Base-by-base conservation (phyloP, 2,888 invertebrate species). In the Trilocha varians region DNA sequence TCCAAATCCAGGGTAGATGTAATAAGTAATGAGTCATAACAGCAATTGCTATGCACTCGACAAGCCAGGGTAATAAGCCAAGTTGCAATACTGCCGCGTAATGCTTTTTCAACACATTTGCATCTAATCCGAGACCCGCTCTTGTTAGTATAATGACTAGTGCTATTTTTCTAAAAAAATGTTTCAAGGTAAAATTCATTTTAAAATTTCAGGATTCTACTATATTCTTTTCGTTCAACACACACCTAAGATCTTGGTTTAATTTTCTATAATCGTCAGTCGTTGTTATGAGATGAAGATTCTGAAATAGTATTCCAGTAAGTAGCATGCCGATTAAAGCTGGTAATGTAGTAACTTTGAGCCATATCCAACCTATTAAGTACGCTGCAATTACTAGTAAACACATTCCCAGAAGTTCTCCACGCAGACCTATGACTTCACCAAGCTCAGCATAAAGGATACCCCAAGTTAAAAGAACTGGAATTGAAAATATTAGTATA, bases 51-150 rank as follows among this genome's bases (percentile, higher is more conserved):
- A 91, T 77, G 16, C 90, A 88, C 78, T 96, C 96, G 0, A 91
- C 84, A 1, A 89, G 55, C 90, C 95, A 95, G 0, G 96, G 96
- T 14, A 91, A 74, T 39, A 95, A 78, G 5, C 94, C 94, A 13
- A 96, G 77, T 60, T 93, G 90, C 5, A 95, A 76, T 3, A 93
- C 90, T 2, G 91, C 91, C 43, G 89, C 87, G 59, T 91, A 93
- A 46, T 95, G 87, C 49, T 89, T 89, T 62, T 87, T 90, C 53
- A 96, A 75, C 1, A 94, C 92, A 38, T 76, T 76, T 3, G 94
- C 92, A 64, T 96, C 93, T 43, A 96, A 79, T 47, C 95, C 95
- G 40, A 96, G 78, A 2, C 96, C 96, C 38, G 96, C 96, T 63
- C 95, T 78, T 5, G 91, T 92, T 46, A 96, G 75, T 50, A 96